A percentile compares a stretch with the other conserved stretches of the same genome.
Evolutionary conservation across 2,888 invertebrate species (phyloP).

Genomic region (Leptinotarsa peninsularis): DNA sequence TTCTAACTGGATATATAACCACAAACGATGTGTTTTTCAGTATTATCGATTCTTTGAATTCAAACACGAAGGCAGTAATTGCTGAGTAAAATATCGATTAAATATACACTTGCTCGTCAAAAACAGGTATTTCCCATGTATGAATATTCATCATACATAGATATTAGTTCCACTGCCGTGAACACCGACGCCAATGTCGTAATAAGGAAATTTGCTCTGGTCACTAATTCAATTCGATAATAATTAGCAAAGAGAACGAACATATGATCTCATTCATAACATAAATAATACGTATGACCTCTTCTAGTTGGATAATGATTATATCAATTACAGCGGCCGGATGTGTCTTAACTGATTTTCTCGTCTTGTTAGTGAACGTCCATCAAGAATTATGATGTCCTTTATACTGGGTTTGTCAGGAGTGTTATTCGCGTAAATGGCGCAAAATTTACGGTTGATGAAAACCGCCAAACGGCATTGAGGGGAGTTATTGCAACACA

Average conservation of each 20-base stretch:
- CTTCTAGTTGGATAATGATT: slow-evolving; percentile 45
- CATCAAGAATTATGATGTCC: slow-evolving; percentile 17
- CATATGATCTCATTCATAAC: slow-evolving; percentile 48
- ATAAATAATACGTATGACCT: slow-evolving; percentile 41
- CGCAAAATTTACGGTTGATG: not conserved
- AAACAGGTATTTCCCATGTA: not conserved
- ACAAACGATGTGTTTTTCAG: not conserved
- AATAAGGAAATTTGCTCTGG: slow-evolving; percentile 32
- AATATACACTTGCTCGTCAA: not conserved
- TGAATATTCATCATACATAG: slow-evolving; percentile 5
- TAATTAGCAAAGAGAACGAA: slow-evolving; percentile 41
- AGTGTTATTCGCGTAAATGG: not conserved
- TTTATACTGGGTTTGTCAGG: not conserved
- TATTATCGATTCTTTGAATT: not conserved
- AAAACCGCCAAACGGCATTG: not conserved
- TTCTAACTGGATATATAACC: not conserved
- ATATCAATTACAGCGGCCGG: slow-evolving; percentile 50
- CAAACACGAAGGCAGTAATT: not conserved
- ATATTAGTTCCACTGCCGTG: slow-evolving; percentile 1
- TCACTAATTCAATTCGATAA: slow-evolving; percentile 30
- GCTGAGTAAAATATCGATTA: not conserved
- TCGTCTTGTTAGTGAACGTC: slow-evolving; percentile 39
- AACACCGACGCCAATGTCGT: slow-evolving; percentile 19
- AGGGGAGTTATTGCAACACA: not conserved
- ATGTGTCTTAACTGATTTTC: slow-evolving; percentile 44